Conservation (phyloP, 2,888 invertebrate genomes). For the Terebella lapidaria region DNA sequence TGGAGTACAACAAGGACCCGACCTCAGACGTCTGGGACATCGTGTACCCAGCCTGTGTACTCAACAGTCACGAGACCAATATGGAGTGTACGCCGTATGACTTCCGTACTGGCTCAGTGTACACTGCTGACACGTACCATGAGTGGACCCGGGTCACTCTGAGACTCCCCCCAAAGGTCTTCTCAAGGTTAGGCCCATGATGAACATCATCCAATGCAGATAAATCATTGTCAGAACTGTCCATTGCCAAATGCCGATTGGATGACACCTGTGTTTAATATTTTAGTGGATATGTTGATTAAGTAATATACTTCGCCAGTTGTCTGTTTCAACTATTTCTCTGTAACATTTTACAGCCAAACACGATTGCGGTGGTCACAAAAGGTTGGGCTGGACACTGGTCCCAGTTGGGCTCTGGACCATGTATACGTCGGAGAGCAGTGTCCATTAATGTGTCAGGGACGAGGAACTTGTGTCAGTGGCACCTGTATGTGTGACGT, state of each 20-base stretch:
- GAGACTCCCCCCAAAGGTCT: constrained; percentile 46
- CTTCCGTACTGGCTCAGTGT: constrained; percentile 45
- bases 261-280: no score
- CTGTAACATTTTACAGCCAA: constrained; percentile 42
- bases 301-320: no score
- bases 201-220: neutral
- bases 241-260: no score
- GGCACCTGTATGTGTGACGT: constrained; percentile 43
- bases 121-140: constrained; percentile 38
- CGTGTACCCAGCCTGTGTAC: constrained; percentile 47
- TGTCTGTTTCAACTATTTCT: no score
- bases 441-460: constrained; percentile 50
- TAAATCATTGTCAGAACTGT: no score
- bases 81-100: constrained; percentile 49
- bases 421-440: constrained; percentile 51
- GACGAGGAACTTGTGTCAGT: constrained; percentile 43
- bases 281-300: no score
- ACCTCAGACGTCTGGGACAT: constrained; percentile 44
- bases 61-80: constrained; percentile 34
- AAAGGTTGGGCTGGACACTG: constrained; percentile 21
- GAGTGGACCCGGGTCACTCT: constrained; percentile 51
- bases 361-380: constrained; percentile 53
- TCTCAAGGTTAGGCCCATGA: constrained; percentile 40
- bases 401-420: constrained; percentile 50
- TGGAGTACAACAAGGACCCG: constrained; percentile 50